phyloP scores from a whole-genome alignment of 2,113 vertebrate species.

The Upupa epops region DNA sequence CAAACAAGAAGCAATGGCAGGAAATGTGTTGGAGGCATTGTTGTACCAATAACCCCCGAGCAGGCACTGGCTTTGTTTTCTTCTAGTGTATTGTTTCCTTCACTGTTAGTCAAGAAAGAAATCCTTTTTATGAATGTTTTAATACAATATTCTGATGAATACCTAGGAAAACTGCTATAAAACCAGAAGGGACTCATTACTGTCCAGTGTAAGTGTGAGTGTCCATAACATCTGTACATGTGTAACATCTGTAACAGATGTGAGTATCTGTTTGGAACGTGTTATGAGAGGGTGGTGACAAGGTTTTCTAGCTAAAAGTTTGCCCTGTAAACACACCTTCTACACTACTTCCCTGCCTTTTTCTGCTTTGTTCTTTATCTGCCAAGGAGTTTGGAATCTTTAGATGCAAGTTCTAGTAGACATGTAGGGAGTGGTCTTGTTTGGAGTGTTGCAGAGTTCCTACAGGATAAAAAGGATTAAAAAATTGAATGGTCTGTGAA shows the following conservation, averaged over 20 bases:
- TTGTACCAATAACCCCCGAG: not conserved
- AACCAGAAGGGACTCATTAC: not conserved
- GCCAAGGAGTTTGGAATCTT: not conserved
- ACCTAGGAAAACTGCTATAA: not conserved
- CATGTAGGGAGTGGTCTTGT: not conserved
- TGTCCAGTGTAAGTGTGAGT: too few relatives aligned
- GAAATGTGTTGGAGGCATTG: slow-evolving; percentile 15
- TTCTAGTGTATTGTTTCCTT: not conserved
- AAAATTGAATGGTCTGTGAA: not conserved
- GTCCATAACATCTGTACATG: too few relatives aligned
- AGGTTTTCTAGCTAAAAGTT: not conserved
- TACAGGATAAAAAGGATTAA: not conserved
- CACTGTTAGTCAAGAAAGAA: not conserved
- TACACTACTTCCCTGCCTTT: not conserved
- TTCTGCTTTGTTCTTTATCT: not conserved
- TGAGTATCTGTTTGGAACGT: not conserved
- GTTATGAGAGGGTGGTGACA: not conserved
- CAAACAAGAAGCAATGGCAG: slow-evolving; percentile 29
- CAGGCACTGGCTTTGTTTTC: not conserved
- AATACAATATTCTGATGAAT: not conserved
- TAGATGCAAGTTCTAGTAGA: not conserved
- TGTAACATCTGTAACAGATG: too few relatives aligned
- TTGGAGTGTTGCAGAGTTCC: not conserved
- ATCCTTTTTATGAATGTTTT: not conserved
- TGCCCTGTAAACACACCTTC: not conserved